Evolutionary conservation across 2,888 invertebrate genomes (phyloP).

Genomic region (Lamellibrachia columna): DNA sequence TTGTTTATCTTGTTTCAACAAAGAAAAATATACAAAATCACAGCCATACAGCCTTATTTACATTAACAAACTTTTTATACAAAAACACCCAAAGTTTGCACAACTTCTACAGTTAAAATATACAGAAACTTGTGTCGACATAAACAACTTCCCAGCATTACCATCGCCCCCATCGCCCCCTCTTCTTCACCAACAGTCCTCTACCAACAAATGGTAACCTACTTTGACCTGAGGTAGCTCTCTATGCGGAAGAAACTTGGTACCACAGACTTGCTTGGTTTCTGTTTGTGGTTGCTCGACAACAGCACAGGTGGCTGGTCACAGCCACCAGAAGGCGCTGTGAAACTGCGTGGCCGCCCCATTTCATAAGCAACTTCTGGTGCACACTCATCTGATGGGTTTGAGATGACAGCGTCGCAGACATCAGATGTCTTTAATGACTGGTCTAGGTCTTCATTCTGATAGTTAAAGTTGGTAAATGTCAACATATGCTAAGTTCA

Average conservation of each 20-base stretch:
- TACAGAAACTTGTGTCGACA: too few relatives aligned
- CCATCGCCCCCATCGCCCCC: too few relatives aligned
- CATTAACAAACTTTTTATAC: too few relatives aligned
- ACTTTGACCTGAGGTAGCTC: conserved; percentile 11
- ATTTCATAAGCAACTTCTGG: background rate
- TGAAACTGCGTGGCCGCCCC: background rate
- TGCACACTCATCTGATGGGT: background rate
- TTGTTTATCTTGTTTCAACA: background rate
- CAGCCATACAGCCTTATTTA: background rate
- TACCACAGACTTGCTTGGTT: background rate
- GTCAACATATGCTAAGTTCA: too few relatives aligned
- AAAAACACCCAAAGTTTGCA: too few relatives aligned
- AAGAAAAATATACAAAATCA: background rate
- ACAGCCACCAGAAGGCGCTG: background rate
- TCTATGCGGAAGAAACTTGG: background rate
- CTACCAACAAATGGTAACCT: too few relatives aligned
- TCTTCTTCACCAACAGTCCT: too few relatives aligned
- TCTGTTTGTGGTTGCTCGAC: background rate
- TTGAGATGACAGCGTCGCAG: background rate
- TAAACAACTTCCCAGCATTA: too few relatives aligned
- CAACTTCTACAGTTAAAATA: too few relatives aligned
- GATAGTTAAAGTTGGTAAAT: background rate
- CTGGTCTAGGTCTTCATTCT: background rate
- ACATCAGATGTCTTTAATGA: background rate
- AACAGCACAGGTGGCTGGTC: background rate